Evolutionary conservation across 1,140 invertebrate genomes (phyloP), one percentile per base, ranked within the genome.

Genomic region (Probaryconus sp.): DNA sequence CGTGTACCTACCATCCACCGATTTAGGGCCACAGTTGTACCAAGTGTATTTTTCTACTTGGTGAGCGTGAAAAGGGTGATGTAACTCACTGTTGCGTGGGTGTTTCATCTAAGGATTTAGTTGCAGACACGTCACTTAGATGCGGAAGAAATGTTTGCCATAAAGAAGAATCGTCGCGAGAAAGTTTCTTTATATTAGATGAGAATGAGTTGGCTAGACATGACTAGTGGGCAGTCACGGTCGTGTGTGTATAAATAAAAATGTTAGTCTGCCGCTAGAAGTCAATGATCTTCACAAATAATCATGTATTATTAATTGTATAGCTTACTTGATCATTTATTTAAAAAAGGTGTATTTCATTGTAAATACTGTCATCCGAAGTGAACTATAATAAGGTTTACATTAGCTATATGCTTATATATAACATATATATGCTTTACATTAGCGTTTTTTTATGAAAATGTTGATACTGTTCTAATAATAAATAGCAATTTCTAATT

Each of bases 121-220:
- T 47, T 14, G 42, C 33, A 28, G 56, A 61, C 56, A 13, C 47
- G 47, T 51, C 18, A 35, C 37, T 64, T 37, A 38, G 60, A 64
- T 64, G 60, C 60, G 60, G 60, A 64, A 64, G 60, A 38, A 17
- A 40, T 43, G 45, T 63, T 33, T 26, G 53, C 38, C 16, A 47
- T 31, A 37, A 47, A 45, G 53, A 43, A 18, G 24, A 37, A 18
- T 10, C 13, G 10, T 18, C 9, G n/a, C 2, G 26, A 9, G 33
- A 14, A 33, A 16, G 17, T n/a, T 9, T 5, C 26, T 17, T 3
- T 5, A 7, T 11, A 28, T 7, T 13, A 43, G 28, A 26, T 20
- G 33, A 26, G 14, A 5, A 5, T 24, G 31, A 51, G 31, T 9
- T 53, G 10, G 21, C 33, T 17, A 16, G 1, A 7, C 21, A 4